phyloP scores from a whole-genome alignment of 2,113 vertebrate species.

The Misgurnus anguillicaudatus region DNA sequence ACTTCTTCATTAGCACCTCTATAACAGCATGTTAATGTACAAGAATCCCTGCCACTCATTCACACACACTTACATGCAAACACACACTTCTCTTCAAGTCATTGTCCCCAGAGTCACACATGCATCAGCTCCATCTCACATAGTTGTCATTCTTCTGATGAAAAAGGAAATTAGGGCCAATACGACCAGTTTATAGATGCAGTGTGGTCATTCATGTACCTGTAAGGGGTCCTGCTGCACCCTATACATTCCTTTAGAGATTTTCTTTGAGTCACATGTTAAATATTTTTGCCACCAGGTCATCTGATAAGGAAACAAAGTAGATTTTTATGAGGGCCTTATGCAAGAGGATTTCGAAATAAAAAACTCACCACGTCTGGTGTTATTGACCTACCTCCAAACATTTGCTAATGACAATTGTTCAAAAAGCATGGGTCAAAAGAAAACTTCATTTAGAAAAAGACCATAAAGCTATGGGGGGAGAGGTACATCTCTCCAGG shows the following conservation, averaged over 20 bases:
- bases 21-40: conserved; percentile 43
- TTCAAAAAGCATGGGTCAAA: not conserved
- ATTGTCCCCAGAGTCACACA: conserved; percentile 2
- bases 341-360: too few relatives aligned
- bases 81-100: conserved; percentile 1
- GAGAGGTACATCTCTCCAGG: not conserved
- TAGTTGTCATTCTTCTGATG: conserved; percentile 8
- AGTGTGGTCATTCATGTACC: not conserved
- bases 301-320: too few relatives aligned
- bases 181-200: not conserved
- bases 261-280: too few relatives aligned
- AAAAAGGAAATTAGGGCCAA: not conserved
- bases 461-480: conserved; percentile 3
- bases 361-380: not conserved
- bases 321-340: too few relatives aligned
- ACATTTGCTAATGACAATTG: conserved; percentile 15
- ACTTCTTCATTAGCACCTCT: conserved; percentile 55
- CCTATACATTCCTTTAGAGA: not conserved
- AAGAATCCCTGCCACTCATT: conserved; percentile 27
- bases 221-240: not conserved
- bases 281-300: too few relatives aligned
- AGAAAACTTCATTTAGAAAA: conserved; percentile 9
- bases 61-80: conserved; percentile 12
- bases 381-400: conserved; percentile 4
- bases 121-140: not conserved